phyloP scores from a whole-genome alignment of 1,140 invertebrate genomes.

The Samia ricini region DNA sequence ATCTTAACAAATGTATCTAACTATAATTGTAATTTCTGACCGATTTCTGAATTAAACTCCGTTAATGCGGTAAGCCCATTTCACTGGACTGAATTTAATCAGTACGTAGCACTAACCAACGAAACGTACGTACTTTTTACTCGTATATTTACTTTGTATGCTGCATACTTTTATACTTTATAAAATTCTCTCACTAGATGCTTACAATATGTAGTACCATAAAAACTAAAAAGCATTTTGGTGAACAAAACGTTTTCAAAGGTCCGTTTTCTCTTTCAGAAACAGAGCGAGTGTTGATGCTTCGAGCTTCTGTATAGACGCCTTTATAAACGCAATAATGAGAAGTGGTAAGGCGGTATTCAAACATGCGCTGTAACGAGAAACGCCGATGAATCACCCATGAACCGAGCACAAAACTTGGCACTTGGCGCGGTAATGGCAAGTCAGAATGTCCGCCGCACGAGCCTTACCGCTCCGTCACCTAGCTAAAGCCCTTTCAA shows the following conservation, averaged over 20 bases:
- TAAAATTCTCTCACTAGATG: neutral
- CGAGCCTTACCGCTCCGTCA: slow-evolving; percentile 30
- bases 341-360: slow-evolving; percentile 72
- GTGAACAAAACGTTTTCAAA: slow-evolving; percentile 69
- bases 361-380: slow-evolving; percentile 62
- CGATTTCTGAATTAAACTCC: no score
- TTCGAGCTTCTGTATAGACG: slow-evolving; percentile 66
- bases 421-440: slow-evolving; percentile 59
- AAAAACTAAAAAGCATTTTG: slow-evolving; percentile 13
- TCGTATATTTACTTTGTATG: neutral
- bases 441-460: slow-evolving; percentile 27
- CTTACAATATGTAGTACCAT: neutral
- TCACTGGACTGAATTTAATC: no score
- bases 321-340: slow-evolving; percentile 77
- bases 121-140: neutral
- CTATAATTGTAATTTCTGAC: no score
- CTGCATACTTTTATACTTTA: neutral
- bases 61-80: no score
- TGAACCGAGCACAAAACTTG: slow-evolving; percentile 71
- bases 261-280: slow-evolving; percentile 74
- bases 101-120: no score
- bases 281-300: slow-evolving; percentile 66
- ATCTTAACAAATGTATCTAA: no score
- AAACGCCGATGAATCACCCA: slow-evolving; percentile 69
- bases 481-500: slow-evolving; percentile 64